Evolutionary conservation across 2,888 invertebrate species (phyloP).

Genomic region (Sesia bembeciformis): DNA sequence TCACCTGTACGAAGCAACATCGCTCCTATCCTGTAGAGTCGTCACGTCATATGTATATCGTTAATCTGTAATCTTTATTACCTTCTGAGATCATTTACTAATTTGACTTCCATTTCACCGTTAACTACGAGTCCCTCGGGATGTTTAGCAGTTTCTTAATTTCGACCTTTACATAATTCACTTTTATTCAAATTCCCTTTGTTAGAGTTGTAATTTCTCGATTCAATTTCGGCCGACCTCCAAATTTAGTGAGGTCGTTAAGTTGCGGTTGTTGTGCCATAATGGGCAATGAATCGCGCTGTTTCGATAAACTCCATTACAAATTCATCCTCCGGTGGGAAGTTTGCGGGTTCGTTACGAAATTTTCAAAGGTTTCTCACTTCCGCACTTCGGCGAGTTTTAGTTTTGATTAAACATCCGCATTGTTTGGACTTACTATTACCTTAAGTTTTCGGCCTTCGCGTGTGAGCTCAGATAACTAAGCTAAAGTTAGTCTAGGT

Average conservation of each 20-base stretch:
- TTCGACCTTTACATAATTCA: too few relatives aligned
- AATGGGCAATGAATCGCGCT: conserved; percentile 4
- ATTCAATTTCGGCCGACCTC: background rate
- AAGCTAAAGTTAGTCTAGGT: background rate
- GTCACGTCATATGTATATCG: too few relatives aligned
- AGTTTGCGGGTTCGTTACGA: conserved; percentile 1
- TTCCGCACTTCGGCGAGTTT: conserved; percentile 4
- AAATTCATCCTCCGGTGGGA: conserved; percentile 7
- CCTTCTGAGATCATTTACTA: too few relatives aligned
- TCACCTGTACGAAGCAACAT: too few relatives aligned
- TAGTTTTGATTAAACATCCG: conserved; percentile 21
- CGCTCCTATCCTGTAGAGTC: too few relatives aligned
- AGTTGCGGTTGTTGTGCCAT: background rate
- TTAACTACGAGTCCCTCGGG: too few relatives aligned
- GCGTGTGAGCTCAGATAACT: conserved; percentile 15
- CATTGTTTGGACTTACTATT: conserved; percentile 14
- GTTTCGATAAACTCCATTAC: conserved; percentile 9
- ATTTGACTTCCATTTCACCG: too few relatives aligned
- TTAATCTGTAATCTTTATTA: too few relatives aligned
- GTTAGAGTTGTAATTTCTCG: too few relatives aligned
- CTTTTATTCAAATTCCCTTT: too few relatives aligned
- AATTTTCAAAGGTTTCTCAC: conserved; percentile 11
- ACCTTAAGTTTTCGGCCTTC: conserved; percentile 4
- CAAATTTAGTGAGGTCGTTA: background rate
- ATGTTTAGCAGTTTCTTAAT: too few relatives aligned